phyloP scores from a whole-genome alignment of 2,888 invertebrate genomes.

The Linyphia triangularis region DNA sequence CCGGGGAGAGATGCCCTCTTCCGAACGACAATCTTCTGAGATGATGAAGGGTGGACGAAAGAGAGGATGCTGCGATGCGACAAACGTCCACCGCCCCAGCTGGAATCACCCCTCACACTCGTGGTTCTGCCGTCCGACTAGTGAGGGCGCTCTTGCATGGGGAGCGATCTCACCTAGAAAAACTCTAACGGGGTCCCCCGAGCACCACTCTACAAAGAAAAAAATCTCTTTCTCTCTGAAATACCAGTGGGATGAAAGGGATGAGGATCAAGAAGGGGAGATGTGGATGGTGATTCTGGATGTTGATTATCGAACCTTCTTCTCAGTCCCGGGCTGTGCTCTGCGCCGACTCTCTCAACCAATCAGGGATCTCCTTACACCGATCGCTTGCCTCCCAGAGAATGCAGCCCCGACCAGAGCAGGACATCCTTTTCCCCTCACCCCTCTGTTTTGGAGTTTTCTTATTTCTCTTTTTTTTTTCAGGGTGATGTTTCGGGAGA shows the following conservation, averaged over 20 bases:
- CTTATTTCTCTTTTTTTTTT: background rate
- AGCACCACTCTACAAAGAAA: conserved; percentile 1
- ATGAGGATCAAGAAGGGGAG: conserved; percentile 11
- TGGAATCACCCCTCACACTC: conserved; percentile 52
- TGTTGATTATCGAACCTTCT: conserved; percentile 48
- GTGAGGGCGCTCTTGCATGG: conserved; percentile 63
- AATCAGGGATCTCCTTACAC: conserved; percentile 70
- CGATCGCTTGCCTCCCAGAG: conserved; percentile 43
- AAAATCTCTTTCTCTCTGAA: conserved; percentile 8
- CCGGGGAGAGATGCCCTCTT: conserved; percentile 53
- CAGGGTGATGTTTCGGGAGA: background rate
- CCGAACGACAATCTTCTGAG: conserved; percentile 37
- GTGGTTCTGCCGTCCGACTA: conserved; percentile 23
- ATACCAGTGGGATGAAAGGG: conserved; percentile 27
- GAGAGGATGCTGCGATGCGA: conserved; percentile 69
- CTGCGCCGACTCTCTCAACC: conserved; percentile 64
- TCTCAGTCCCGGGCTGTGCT: conserved; percentile 33
- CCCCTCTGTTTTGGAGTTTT: background rate
- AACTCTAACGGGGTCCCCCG: background rate
- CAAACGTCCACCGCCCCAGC: conserved; percentile 68
- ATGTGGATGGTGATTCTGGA: conserved; percentile 27
- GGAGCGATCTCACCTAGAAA: conserved; percentile 7
- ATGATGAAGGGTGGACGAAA: conserved; percentile 50
- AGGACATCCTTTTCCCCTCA: background rate
- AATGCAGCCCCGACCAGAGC: conserved; percentile 51